phyloP scores from a whole-genome alignment of 2,888 invertebrate genomes.

The Stramonita haemastoma region DNA sequence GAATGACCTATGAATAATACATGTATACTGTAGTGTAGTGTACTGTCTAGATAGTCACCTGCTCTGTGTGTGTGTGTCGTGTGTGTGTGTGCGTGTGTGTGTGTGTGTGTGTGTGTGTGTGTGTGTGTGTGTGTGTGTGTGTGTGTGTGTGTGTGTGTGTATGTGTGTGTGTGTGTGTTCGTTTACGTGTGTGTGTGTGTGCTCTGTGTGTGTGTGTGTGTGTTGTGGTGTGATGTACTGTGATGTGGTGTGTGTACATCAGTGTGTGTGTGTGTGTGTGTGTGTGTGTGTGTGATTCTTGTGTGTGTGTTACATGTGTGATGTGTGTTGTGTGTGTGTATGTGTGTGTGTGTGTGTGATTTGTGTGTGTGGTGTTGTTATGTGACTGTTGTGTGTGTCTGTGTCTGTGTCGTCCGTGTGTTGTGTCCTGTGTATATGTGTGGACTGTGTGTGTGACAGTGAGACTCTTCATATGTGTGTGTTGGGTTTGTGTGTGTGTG shows the following conservation, averaged over 20 bases:
- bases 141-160: background rate
- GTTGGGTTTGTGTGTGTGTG: background rate
- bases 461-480: background rate
- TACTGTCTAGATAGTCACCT: background rate
- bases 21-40: no score
- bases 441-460: background rate
- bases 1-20: no score
- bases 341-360: background rate
- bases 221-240: slow-evolving; percentile 1
- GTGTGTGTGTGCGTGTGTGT: background rate
- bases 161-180: background rate
- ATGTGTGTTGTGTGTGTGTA: background rate
- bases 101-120: background rate
- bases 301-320: no score
- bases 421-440: background rate
- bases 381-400: background rate
- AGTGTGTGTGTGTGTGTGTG: background rate
- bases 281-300: background rate
- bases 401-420: background rate
- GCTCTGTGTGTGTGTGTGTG: background rate
- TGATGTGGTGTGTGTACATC: background rate
- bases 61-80: background rate
- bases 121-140: background rate
- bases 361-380: background rate
- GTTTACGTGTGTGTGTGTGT: background rate